phyloP scores from a whole-genome alignment of 2,113 vertebrate genomes.

The Oryzias curvinotus region DNA sequence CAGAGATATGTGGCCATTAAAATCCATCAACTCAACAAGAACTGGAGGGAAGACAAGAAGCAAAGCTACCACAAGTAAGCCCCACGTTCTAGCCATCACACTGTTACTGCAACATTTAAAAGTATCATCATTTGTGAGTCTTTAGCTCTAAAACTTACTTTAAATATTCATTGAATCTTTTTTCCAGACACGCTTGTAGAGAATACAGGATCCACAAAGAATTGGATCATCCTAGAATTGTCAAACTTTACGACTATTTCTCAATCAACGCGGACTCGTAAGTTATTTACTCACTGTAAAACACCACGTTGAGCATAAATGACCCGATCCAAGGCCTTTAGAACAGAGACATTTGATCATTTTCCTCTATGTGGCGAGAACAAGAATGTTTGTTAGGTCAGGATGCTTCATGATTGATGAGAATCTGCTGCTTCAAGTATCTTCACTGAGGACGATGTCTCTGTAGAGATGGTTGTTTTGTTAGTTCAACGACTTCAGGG shows the following conservation, averaged over 20 bases:
- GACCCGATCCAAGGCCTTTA: neutral
- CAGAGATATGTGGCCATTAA: slow-evolving; percentile 97
- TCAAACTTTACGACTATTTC: slow-evolving; percentile 96
- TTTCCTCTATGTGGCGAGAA: no score
- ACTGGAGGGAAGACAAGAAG: slow-evolving; percentile 97
- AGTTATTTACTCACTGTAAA: slow-evolving; percentile 62
- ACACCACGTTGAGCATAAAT: neutral
- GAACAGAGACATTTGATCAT: no score
- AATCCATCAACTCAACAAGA: slow-evolving; percentile 98
- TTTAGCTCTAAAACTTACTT: neutral
- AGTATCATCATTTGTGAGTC: neutral
- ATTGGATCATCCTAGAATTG: slow-evolving; percentile 94
- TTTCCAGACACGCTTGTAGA: slow-evolving; percentile 89
- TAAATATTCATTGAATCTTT: neutral
- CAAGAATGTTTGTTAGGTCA: no score
- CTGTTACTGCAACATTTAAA: neutral
- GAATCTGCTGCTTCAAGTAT: no score
- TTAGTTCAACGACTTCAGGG: no score
- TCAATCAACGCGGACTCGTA: slow-evolving; percentile 95
- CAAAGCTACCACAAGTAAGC: slow-evolving; percentile 94
- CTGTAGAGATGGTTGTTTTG: no score
- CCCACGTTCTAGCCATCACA: neutral
- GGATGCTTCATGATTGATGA: no score
- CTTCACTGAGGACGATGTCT: no score
- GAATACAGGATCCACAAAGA: slow-evolving; percentile 98